These are phyloP conservation scores for Ricordea florida DNA, from an alignment of 92 coral and sea anemone species.

Conservation along the genomic window DNA sequence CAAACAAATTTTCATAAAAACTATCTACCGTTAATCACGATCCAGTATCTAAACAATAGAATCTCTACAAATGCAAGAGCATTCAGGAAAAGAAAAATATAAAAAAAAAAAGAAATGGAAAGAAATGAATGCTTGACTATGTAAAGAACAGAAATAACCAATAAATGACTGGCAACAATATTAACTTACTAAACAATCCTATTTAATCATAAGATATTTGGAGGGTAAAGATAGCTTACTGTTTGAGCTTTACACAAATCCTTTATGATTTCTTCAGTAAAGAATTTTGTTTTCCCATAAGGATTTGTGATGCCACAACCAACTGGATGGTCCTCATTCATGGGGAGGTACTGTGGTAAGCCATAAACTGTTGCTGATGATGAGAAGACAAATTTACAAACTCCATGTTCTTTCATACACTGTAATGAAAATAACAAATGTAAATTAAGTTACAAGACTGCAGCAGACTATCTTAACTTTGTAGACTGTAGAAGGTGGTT, in stretches of 20 bases:
- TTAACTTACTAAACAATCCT: too few relatives aligned
- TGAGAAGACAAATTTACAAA: conserved; percentile 91
- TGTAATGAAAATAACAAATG: conserved; percentile 9
- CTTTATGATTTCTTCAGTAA: conserved; percentile 89
- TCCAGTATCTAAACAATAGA: background rate
- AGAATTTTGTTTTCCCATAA: conserved; percentile 93
- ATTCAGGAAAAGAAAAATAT: background rate
- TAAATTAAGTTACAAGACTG: too few relatives aligned
- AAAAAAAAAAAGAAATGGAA: too few relatives aligned
- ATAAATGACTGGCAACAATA: too few relatives aligned
- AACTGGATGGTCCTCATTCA: conserved; percentile 81
- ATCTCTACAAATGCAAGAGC: too few relatives aligned
- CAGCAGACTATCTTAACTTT: background rate
- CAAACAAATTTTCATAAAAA: too few relatives aligned
- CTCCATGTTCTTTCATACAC: conserved; percentile 91
- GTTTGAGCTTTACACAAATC: conserved; percentile 86
- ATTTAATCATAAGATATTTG: background rate
- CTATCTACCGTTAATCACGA: too few relatives aligned
- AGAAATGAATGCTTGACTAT: too few relatives aligned
- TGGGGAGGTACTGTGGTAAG: conserved; percentile 75
- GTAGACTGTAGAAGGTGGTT: background rate
- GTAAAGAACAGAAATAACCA: too few relatives aligned
- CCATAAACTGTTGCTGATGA: conserved; percentile 99
- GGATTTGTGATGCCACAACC: conserved; percentile 92
- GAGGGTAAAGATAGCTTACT: conserved; percentile 35